Conservation (phyloP, 1,140 invertebrate species). For the Anoplolepis gracilipes region DNA sequence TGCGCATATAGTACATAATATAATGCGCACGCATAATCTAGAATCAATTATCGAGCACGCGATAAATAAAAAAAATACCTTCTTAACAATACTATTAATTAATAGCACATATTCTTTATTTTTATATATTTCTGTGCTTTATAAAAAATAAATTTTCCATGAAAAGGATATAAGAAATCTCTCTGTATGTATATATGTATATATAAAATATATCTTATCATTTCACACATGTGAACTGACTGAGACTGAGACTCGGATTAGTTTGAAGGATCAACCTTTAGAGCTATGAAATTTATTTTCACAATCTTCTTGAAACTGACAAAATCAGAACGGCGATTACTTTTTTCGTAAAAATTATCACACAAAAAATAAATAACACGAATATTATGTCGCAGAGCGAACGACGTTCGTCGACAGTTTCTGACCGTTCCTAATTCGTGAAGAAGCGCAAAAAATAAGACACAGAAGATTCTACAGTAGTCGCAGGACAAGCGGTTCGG, state of each 20-base stretch:
- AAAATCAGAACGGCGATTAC: neutral
- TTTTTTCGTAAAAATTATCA: conserved; percentile 23
- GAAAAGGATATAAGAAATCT: neutral
- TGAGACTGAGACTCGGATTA: neutral
- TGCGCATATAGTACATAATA: neutral
- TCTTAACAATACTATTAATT: neutral
- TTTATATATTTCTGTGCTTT: neutral
- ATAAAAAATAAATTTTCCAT: neutral
- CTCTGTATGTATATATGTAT: neutral
- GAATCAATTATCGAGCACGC: conserved; percentile 7
- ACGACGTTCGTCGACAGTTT: conserved; percentile 39
- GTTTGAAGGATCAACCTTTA: neutral
- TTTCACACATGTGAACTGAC: neutral
- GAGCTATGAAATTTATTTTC: neutral
- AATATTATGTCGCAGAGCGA: conserved; percentile 48
- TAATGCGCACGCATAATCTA: conserved; percentile 14
- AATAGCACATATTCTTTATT: conserved; percentile 3
- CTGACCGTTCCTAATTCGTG: conserved; percentile 21
- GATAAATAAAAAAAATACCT: conserved; percentile 1
- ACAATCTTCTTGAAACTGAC: neutral
- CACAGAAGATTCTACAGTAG: neutral
- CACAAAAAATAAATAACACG: conserved; percentile 74
- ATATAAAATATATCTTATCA: neutral
- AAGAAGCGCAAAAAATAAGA: neutral
- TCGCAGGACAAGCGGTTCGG: conserved; percentile 6